These are phyloP conservation scores for Platichthys flesus DNA, from an alignment of 2,113 vertebrate species.

Conservation along the genomic window DNA sequence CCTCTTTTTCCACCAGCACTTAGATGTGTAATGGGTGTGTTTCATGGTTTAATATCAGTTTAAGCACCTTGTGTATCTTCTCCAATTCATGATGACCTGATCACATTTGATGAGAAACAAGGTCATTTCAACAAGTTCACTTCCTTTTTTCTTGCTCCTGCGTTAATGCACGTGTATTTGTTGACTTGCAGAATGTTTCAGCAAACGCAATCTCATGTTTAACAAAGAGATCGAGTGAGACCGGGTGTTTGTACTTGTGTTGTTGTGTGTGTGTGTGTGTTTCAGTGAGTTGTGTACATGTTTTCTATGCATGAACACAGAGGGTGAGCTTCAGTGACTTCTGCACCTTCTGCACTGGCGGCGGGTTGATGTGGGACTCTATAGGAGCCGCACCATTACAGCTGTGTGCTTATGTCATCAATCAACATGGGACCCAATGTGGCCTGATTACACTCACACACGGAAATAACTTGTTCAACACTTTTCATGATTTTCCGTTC, in stretches of 20 bases:
- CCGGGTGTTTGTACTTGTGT: not conserved
- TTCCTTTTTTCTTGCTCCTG: too few species aligned
- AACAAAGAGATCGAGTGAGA: not conserved
- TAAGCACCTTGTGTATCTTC: too few species aligned
- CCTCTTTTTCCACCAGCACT: too few species aligned
- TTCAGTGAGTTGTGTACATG: not conserved
- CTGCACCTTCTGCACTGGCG: not conserved
- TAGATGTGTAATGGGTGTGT: too few species aligned
- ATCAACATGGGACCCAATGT: conserved; percentile 31
- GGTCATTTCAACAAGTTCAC: too few species aligned
- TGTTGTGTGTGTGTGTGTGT: not conserved
- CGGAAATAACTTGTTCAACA: not conserved
- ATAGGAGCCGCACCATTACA: conserved; percentile 1
- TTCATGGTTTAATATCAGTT: too few species aligned
- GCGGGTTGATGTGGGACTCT: conserved; percentile 6
- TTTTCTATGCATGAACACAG: not conserved
- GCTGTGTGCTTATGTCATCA: conserved; percentile 9
- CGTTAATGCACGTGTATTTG: not conserved
- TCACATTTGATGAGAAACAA: too few species aligned
- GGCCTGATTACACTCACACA: conserved; percentile 22
- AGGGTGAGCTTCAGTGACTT: conserved; percentile 23
- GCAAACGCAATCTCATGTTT: not conserved
- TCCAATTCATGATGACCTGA: too few species aligned
- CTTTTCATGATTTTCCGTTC: conserved; percentile 12
- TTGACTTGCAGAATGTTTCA: not conserved